Base-by-base conservation (phyloP, 2,113 vertebrate genomes). In the Pionites leucogaster region DNA sequence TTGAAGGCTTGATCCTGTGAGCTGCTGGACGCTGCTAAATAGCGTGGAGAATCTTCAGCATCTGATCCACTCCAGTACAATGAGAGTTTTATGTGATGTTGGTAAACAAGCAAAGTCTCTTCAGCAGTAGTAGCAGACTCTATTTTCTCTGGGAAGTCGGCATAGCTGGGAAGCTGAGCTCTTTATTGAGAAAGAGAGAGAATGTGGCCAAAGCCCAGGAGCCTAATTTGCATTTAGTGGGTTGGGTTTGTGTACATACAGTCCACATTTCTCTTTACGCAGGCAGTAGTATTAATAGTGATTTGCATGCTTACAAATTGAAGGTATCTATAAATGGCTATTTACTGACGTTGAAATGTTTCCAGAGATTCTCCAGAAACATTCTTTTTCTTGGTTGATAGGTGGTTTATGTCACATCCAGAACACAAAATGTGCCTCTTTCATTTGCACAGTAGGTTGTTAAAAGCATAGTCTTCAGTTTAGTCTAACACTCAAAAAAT, bases 291-390 rank as follows among this genome's bases (percentile, higher is more conserved):
- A 31, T 35, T 91, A 69, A 31, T 78, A 75, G 63, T 60, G 65
- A 67, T 75, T 89, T 93, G 70, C 62, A 37, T 82, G 86, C 62
- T 82, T 92, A 47, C 74, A 78, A 91, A 27, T 49, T 33, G 67
- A 70, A 81, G 19, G 7, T 75, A 49, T 93, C 28, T 71, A 41
- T 78, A 81, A 80, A 50, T 67, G 35, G 39, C 29, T 82, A 67
- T 70, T 93, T 86, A 89, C 80, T 95, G 88, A 90, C 75, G 82
- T 42, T 37, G 59, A 80, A 88, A 71, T 57, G 15, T 85, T 96
- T 90, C 60, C 31, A 72, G 77, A 42, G 72, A 53, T 65, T 70
- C 52, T 83, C 33, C 82, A 79, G 83, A 93, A 93, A 87, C 65
- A 9, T 67, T 59, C 0, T 62, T 92, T 92, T 79, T 86, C 46